Evolutionary conservation across 2,888 invertebrate genomes (phyloP).

Genomic region (Conomelus anceps): DNA sequence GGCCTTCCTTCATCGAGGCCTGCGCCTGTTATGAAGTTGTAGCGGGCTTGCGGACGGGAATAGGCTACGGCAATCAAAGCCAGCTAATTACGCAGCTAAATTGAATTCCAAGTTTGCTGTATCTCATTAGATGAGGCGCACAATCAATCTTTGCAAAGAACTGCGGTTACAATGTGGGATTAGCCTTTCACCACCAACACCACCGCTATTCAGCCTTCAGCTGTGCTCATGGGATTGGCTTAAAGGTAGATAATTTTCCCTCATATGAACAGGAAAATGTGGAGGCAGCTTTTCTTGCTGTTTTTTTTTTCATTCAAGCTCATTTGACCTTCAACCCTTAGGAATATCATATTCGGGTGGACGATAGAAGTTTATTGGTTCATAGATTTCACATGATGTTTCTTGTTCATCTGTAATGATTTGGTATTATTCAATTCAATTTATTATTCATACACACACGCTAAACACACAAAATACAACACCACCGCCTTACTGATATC

Average conservation of each 20-base stretch:
- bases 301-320: background rate
- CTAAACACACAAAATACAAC: too few species aligned
- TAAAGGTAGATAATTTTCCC: background rate
- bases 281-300: background rate
- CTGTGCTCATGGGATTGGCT: background rate
- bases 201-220: too few species aligned
- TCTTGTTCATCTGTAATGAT: too few species aligned
- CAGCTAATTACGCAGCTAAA: background rate
- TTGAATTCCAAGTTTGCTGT: background rate
- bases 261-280: background rate
- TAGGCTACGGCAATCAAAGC: background rate
- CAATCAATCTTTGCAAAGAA: background rate
- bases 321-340: background rate
- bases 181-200: background rate
- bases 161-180: background rate
- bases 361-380: background rate
- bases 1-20: too few species aligned
- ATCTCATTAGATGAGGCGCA: background rate
- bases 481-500: too few species aligned
- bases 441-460: too few species aligned
- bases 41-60: background rate
- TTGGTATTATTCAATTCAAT: too few species aligned
- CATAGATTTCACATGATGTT: background rate
- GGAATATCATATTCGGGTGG: too few species aligned
- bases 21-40: background rate